These are phyloP conservation scores for Phalanger gymnotis DNA, from an alignment of 2,797 vertebrate genomes.

Conservation along the genomic window DNA sequence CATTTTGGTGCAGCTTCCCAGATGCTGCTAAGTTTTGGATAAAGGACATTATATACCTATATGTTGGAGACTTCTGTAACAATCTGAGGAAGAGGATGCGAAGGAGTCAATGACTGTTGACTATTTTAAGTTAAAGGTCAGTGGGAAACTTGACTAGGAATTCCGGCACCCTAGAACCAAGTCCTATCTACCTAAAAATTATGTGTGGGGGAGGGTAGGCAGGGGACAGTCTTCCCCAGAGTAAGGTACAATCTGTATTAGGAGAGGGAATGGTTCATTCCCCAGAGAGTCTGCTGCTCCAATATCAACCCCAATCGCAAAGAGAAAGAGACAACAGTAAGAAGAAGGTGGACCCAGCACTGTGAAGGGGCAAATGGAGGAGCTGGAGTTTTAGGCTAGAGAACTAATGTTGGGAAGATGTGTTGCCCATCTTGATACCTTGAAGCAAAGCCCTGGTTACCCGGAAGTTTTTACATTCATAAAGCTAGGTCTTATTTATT, in stretches of 20 bases:
- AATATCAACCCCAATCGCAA: neutral
- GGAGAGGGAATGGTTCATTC: neutral
- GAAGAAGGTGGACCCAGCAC: neutral
- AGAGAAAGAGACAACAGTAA: neutral
- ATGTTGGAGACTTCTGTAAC: neutral
- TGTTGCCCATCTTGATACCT: neutral
- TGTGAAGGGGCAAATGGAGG: neutral
- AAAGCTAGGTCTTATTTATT: neutral
- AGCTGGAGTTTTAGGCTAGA: neutral
- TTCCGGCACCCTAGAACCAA: neutral
- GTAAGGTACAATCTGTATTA: neutral
- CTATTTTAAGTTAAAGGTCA: neutral
- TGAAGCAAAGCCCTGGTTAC: neutral
- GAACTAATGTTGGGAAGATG: neutral
- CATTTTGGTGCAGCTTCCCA: conserved; percentile 26
- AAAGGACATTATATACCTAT: conserved; percentile 31
- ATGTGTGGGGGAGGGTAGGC: no score
- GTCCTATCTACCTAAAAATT: neutral
- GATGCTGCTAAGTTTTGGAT: conserved; percentile 38
- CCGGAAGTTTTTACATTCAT: neutral
- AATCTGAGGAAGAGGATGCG: neutral
- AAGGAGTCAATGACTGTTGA: neutral
- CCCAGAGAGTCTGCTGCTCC: neutral
- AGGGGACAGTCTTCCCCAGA: neutral
- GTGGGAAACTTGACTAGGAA: neutral